These are phyloP conservation scores for Drosophila prostipennis DNA, from an alignment of 2,888 invertebrate species.

Conservation along the genomic window DNA sequence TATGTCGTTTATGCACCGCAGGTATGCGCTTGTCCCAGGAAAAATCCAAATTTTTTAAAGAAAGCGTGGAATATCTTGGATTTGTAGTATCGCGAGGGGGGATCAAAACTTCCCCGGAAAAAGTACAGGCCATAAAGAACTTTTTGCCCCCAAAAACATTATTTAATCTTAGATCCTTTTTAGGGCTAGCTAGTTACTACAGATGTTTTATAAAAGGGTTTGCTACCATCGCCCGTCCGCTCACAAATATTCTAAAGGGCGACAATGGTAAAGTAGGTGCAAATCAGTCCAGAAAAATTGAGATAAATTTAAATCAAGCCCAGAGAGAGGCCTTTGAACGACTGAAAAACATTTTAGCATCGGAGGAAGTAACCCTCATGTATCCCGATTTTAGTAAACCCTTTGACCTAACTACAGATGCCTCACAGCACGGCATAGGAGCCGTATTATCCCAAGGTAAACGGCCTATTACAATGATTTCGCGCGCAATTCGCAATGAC, in stretches of 20 bases:
- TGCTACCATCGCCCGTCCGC: too few relatives aligned
- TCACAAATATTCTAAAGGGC: too few relatives aligned
- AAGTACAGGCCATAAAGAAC: not conserved
- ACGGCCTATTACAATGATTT: not conserved
- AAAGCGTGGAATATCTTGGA: too few relatives aligned
- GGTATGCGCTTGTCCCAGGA: too few relatives aligned
- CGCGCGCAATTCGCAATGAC: not conserved
- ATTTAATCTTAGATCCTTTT: not conserved
- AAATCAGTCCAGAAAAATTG: not conserved
- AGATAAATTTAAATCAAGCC: conserved; percentile 2
- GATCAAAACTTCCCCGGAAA: conserved; percentile 1
- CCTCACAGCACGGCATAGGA: not conserved
- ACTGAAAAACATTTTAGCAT: not conserved
- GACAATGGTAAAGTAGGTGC: not conserved
- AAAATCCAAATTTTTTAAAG: too few relatives aligned
- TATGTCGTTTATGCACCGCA: too few relatives aligned
- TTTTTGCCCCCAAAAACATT: not conserved
- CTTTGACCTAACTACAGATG: not conserved
- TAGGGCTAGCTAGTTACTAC: not conserved
- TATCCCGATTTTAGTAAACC: not conserved
- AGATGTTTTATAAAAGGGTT: too few relatives aligned
- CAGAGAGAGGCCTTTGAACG: not conserved
- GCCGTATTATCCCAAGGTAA: not conserved
- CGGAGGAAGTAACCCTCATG: not conserved
- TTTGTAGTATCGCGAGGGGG: conserved; percentile 1